Percentiles rank a stretch among this genome's conserved stretches.
These are phyloP conservation scores for Disparrhopalites patrizii DNA, from an alignment of 2,888 invertebrate genomes.

Conservation along the genomic window DNA sequence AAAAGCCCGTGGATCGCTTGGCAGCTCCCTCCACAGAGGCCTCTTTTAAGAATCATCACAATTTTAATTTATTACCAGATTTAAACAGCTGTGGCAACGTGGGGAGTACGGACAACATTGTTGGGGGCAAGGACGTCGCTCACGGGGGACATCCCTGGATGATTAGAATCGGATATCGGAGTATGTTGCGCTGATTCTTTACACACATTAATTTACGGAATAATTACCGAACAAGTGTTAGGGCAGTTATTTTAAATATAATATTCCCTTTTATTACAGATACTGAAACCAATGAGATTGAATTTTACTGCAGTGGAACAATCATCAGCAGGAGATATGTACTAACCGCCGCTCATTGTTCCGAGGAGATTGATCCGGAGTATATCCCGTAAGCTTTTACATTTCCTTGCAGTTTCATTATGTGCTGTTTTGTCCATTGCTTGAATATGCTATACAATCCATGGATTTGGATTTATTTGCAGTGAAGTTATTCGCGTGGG, in stretches of 20 bases:
- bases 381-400: conserved; percentile 29
- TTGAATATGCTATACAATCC: neutral
- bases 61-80: conserved; percentile 34
- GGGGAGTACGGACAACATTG: conserved; percentile 57
- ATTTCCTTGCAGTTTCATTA: neutral
- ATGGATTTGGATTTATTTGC: neutral
- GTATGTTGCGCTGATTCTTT: conserved; percentile 23
- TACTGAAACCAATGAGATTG: conserved; percentile 32
- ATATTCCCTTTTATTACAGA: conserved; percentile 19
- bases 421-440: too few species aligned
- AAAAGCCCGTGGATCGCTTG: neutral
- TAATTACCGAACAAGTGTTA: too few species aligned
- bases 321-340: conserved; percentile 44
- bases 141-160: conserved; percentile 71
- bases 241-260: neutral
- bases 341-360: conserved; percentile 41
- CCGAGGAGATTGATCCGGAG: conserved; percentile 41
- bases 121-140: conserved; percentile 60
- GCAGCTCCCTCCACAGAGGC: neutral
- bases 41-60: conserved; percentile 26
- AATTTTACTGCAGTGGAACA: conserved; percentile 43
- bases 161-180: conserved; percentile 63
- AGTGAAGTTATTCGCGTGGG: conserved; percentile 39
- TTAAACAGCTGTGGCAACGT: conserved; percentile 44
- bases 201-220: neutral